Percentiles rank a stretch among this genome's conserved stretches.
Evolutionary conservation across 2,888 invertebrate species (phyloP).

Genomic region (Hydropsyche betteni): DNA sequence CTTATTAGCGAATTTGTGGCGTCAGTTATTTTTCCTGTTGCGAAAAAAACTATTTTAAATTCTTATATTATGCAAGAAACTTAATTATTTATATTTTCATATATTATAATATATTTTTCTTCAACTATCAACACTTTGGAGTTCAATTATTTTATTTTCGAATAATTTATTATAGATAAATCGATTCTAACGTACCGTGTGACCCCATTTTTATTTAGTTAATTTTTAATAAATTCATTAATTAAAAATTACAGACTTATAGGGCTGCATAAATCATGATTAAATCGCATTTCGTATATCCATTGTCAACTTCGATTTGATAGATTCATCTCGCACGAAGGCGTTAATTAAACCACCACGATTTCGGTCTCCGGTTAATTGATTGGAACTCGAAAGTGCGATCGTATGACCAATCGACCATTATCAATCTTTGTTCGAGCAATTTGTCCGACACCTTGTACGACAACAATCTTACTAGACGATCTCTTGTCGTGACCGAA

Average conservation of each 20-base stretch:
- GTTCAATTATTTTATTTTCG: neutral
- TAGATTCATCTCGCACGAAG: neutral
- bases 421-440: constrained; percentile 50
- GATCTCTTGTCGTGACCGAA: constrained; percentile 42
- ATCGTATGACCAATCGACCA: constrained; percentile 23
- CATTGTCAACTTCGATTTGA: neutral
- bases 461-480: constrained; percentile 40
- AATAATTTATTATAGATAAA: neutral
- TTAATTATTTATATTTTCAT: neutral
- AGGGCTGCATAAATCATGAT: neutral
- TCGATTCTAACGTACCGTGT: neutral
- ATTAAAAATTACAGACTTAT: too few relatives aligned
- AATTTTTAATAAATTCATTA: too few relatives aligned
- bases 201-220: too few relatives aligned
- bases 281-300: neutral
- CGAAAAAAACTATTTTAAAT: neutral
- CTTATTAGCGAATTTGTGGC: neutral
- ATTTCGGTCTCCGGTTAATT: constrained; percentile 25
- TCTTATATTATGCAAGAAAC: neutral
- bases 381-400: constrained; percentile 4
- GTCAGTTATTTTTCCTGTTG: neutral
- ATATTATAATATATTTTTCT: neutral
- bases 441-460: constrained; percentile 50
- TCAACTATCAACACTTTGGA: too few relatives aligned
- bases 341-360: constrained; percentile 43